Evolutionary conservation across 2,797 vertebrate genomes (phyloP), one percentile per base, ranked within the genome.

Genomic region (Spheniscus humboldti): DNA sequence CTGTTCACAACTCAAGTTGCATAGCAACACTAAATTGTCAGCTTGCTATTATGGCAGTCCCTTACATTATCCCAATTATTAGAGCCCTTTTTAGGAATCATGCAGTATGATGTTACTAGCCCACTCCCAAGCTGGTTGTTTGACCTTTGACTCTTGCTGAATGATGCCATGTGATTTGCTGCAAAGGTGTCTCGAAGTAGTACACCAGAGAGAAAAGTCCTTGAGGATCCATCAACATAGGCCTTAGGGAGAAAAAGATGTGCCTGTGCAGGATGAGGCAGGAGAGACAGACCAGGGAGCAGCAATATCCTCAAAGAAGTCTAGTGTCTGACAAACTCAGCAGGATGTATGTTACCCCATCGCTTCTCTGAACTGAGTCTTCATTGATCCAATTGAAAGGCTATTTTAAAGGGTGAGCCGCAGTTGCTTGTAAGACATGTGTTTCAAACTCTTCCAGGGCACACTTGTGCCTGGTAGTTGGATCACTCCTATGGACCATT

Each of bases 11-110:
- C 93, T 95, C 91, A 95, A 93, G 97, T 97, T 97, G 97, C 97
- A 97, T 98, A 97, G 98, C 98, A 98, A 98, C 98, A 96, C 50
- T 60, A 85, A 91, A 86, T 81, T n/a, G 23, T 93, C 94, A 88
- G 91, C 73, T 95, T 81, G 82, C 92, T 79, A 18, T 88, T 86
- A 67, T n/a, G 79, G 69, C 63, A 88, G 79, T 94, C 73, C 63
- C 24, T 94, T 92, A 86, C 33, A 56, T 88, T 96, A 88, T 78
- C 35, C 69, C 56, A 50, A 50, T 94, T 94, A 90, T 81, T 88
- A 78, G 53, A 92, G 28, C 35, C 2, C 0, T 63, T 79, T 94
- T 74, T 88, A 76, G 74, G 73, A 86, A 88, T 69, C 63, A 33
- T 0, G 9, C 67, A 66, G 15, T 39, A 39, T 8, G 39, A 63